A percentile compares a stretch with the other conserved stretches of the same genome.
Conservation (phyloP, 1,140 invertebrate species). For the Platyscapa corneri region DNA sequence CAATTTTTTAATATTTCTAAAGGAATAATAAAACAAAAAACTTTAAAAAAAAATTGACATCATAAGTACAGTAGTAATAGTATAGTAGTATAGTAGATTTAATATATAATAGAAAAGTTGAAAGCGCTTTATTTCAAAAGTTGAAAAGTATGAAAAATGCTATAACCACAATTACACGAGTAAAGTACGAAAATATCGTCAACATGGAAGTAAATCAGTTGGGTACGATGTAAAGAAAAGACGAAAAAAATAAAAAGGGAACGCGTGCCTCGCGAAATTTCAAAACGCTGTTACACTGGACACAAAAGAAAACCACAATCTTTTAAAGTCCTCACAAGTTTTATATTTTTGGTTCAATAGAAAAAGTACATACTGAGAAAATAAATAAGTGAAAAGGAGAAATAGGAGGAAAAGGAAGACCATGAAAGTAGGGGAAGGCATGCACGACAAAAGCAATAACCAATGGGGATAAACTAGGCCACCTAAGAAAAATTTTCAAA, state of each 20-base stretch:
- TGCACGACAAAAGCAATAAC: conserved; percentile 63
- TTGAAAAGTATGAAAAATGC: conserved; percentile 3
- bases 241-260: not conserved
- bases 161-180: not conserved
- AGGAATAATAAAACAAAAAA: not conserved
- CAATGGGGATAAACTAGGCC: conserved; percentile 69
- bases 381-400: not conserved
- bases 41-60: not conserved
- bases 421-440: conserved; percentile 46
- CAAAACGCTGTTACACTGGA: conserved; percentile 45
- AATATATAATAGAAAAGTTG: not conserved
- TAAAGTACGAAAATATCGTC: conserved; percentile 31
- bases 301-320: conserved; percentile 49
- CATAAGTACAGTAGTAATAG: no score
- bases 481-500: conserved; percentile 68
- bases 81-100: conserved; percentile 2
- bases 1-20: not conserved
- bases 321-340: conserved; percentile 44
- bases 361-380: conserved; percentile 51
- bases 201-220: conserved; percentile 40
- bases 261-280: conserved; percentile 32
- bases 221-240: conserved; percentile 8
- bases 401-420: no score
- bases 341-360: conserved; percentile 45
- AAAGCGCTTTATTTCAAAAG: conserved; percentile 20